Base-by-base conservation (phyloP, 2,113 vertebrate genomes). In the Himantopus leucocephalus region DNA sequence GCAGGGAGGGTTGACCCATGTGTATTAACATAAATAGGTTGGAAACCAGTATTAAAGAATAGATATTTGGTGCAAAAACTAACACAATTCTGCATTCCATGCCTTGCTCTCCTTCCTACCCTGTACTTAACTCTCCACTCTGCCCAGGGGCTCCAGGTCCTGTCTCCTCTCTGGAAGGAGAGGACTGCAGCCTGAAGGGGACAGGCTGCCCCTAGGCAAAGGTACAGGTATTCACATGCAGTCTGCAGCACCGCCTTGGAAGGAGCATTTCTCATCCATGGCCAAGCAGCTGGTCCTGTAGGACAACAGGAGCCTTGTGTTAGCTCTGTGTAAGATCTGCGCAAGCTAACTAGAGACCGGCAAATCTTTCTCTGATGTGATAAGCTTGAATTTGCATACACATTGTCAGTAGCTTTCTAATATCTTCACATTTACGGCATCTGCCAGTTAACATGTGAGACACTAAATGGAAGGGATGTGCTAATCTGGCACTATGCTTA, bases 161-260 rank as follows among this genome's bases (percentile, higher is more conserved):
- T 2, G 5, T 35, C 23, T 55, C 32, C 58, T 21, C 27, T 72
- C n/a, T 53, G 41, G 27, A 48, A 81, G 48, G 18, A 89, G 60
- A 85, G 15, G 34, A 35, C 27, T 24, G 30, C 32, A 91, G 73
- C 27, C 43, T 32, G 55, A 37, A 90, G 32, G 18, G 32, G 55
- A 63, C 21, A 53, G n/a, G 47, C 29, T 74, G 59, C 5, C 29
- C 43, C 37, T 15, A 11, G 53, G 43, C 48, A 41, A 30, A 43
- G 58, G 59, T 5, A n/a, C 19, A 19, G 0, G 1, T 9, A 20
- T 8, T 12, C 48, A 56, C 9, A 23, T 1, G 30, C n/a, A 47
- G 24, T 39, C n/a, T 60, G 75, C 43, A 66, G 67, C 50, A 80
- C 20, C 1, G 8, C 20, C 18, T 21, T 39, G 14, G 23, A 62